These are phyloP conservation scores for Agriopis marginaria DNA, from an alignment of 2,888 invertebrate genomes.

Conservation along the genomic window DNA sequence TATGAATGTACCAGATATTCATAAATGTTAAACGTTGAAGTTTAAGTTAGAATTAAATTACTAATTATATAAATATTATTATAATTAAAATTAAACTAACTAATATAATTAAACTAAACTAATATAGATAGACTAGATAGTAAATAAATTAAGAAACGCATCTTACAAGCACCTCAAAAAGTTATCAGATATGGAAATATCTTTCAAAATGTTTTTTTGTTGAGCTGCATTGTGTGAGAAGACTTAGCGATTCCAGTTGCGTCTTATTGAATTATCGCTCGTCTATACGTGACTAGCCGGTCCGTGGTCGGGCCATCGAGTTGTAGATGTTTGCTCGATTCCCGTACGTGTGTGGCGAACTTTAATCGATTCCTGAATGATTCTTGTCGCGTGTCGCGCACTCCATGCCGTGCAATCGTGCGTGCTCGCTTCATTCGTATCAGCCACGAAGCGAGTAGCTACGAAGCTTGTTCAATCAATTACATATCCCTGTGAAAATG, in stretches of 20 bases:
- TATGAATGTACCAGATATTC: too few species aligned
- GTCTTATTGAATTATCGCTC: constrained; percentile 79
- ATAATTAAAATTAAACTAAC: too few species aligned
- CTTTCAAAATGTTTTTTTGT: neutral
- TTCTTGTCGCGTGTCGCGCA: constrained; percentile 64
- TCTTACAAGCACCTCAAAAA: too few species aligned
- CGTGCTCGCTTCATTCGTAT: constrained; percentile 33
- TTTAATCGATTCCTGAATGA: constrained; percentile 76
- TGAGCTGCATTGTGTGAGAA: constrained; percentile 53
- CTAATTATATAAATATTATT: too few species aligned
- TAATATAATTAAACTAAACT: too few species aligned
- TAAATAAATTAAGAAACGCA: too few species aligned
- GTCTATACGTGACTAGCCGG: constrained; percentile 68
- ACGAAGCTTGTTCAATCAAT: constrained; percentile 21
- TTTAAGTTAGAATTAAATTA: too few species aligned
- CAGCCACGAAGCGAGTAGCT: neutral
- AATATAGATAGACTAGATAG: too few species aligned
- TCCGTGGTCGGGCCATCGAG: constrained; percentile 66
- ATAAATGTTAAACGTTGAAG: too few species aligned
- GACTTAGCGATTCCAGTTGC: constrained; percentile 66
- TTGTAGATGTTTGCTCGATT: constrained; percentile 74
- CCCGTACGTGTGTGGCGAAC: constrained; percentile 70
- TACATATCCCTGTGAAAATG: constrained; percentile 33
- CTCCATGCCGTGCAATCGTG: constrained; percentile 52
- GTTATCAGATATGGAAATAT: too few species aligned